Conservation (phyloP, 2,113 vertebrate genomes). For the Hoplias malabaricus region DNA sequence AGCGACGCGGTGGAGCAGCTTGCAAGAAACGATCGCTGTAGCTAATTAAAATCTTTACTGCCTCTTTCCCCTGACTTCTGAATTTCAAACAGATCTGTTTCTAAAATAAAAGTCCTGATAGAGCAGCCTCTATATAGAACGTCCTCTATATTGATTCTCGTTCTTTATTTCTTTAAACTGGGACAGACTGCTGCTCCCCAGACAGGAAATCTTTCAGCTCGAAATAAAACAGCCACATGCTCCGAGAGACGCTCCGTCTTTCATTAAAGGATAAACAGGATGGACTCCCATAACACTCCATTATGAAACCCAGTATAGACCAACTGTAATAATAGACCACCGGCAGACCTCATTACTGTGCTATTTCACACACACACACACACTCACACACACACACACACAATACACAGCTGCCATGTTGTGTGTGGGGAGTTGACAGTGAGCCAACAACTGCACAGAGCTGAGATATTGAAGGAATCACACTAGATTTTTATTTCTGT, state of each 20-base stretch:
- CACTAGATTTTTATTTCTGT: no score
- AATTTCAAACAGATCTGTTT: no score
- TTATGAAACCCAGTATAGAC: neutral
- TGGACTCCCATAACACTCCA: neutral
- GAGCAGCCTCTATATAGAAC: neutral
- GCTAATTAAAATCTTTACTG: no score
- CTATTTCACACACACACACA: neutral
- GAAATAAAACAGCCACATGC: constrained; percentile 40
- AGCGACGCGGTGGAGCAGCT: neutral
- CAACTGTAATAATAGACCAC: neutral
- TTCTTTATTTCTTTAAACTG: neutral
- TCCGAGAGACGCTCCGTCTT: constrained; percentile 1
- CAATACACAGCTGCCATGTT: no score
- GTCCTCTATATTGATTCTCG: neutral
- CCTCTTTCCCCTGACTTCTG: no score
- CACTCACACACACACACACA: no score
- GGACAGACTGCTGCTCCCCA: neutral
- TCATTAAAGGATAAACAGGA: neutral
- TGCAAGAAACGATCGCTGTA: no score
- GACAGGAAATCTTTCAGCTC: constrained; percentile 42
- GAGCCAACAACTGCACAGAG: no score
- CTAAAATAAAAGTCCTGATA: no score
- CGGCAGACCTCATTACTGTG: neutral
- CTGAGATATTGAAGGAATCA: no score
- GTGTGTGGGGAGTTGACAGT: no score